These are phyloP conservation scores for Numenius arquata DNA, from an alignment of 2,113 vertebrate genomes.

Conservation along the genomic window DNA sequence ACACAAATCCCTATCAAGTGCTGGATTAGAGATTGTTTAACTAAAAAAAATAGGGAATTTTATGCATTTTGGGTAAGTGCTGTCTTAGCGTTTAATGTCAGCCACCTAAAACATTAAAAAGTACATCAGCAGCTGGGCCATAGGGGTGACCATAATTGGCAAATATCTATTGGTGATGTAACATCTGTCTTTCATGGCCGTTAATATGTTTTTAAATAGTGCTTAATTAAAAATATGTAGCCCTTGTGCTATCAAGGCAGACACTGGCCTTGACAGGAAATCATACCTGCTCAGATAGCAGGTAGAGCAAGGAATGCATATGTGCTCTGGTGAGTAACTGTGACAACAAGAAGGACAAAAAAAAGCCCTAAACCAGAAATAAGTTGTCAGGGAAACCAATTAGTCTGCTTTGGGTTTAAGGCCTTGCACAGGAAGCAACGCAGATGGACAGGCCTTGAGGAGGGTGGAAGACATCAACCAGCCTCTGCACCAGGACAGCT, in stretches of 20 bases:
- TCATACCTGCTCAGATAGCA: neutral
- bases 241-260: neutral
- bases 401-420: neutral
- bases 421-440: neutral
- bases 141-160: neutral
- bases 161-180: neutral
- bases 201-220: neutral
- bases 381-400: slow-evolving; percentile 6
- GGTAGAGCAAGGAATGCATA: neutral
- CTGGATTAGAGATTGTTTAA: neutral
- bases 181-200: neutral
- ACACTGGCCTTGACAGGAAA: neutral
- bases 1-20: neutral
- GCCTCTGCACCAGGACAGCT: neutral
- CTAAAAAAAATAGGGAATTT: neutral
- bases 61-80: neutral
- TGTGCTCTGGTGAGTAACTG: neutral
- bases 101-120: neutral
- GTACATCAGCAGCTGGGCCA: neutral
- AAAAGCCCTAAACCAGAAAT: neutral
- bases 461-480: neutral
- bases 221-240: neutral
- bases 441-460: neutral
- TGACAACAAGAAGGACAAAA: neutral
- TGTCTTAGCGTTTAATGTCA: neutral